Base-by-base conservation (phyloP, 2,797 vertebrate species). In the Microctenopoma stevenorrisi region DNA sequence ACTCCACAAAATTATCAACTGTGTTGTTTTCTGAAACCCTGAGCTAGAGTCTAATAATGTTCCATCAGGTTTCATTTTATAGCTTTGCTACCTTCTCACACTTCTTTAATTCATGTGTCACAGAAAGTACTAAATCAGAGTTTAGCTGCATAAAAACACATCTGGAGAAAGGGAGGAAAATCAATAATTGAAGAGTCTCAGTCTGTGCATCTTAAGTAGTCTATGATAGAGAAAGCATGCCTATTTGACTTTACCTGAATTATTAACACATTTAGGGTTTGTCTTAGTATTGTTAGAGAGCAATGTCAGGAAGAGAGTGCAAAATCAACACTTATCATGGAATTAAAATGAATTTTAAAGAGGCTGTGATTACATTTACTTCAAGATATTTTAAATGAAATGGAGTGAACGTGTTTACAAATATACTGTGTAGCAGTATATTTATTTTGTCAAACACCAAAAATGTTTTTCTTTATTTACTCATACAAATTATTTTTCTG, bases 141-240 rank as follows among this genome's bases (percentile, higher is more conserved):
- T 67, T 74, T 72, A 46, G 62, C 66, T 78, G 81, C 71, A 75
- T 83, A 72, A 88, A 87, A 86, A 86, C 66, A 81, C 60, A 58
- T 77, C 70, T 77, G 65, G 26, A 71, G 49, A 81, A 70, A 55
- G 40, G 79, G 86, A 85, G 81, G 91, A 92, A 46, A 95, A 97
- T 97, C 95, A 94, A 96, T 96, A 96, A 96, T 96, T 96, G 94
- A 96, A 92, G 90, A 94, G 92, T 74, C 88, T 92, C 86, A 77
- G 92, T 92, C 94, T 91, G 88, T 94, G 95, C 94, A 95, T 96
- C 91, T 95, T 93, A 95, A 95, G 85, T 78, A 95, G 92, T 92
- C 93, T 90, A 82, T 54, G 57, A 74, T 67, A 82, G 89, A 90
- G 89, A 93, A 75, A 78, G 81, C 74, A 47, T 89, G 78, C 93